Percentiles rank a stretch among this genome's conserved stretches.
These are phyloP conservation scores for Tuberolachnus salignus DNA, from an alignment of 2,888 invertebrate species.

Conservation along the genomic window DNA sequence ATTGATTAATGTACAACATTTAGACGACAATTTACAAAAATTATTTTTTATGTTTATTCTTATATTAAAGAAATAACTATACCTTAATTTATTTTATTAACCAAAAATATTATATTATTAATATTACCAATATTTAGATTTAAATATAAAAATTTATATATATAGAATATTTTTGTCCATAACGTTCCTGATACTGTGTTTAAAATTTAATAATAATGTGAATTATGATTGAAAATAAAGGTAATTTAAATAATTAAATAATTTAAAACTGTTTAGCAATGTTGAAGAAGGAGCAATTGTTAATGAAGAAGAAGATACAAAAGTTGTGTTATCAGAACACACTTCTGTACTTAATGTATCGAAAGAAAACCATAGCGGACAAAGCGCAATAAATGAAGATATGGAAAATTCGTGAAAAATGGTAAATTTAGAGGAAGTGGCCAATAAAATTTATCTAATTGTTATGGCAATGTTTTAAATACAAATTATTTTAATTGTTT, in stretches of 20 bases:
- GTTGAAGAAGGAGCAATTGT: slow-evolving; percentile 88
- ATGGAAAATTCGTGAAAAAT: slow-evolving; percentile 38
- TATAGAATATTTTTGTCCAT: background rate
- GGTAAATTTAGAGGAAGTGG: slow-evolving; percentile 7
- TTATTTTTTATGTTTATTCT: too few relatives aligned
- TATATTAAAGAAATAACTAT: too few relatives aligned
- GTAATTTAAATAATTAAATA: too few relatives aligned
- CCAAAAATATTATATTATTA: too few relatives aligned
- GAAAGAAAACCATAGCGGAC: slow-evolving; percentile 31
- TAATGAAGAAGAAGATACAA: slow-evolving; percentile 68
- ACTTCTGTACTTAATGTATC: slow-evolving; percentile 15
- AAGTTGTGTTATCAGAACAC: slow-evolving; percentile 28
- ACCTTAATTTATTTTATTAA: background rate
- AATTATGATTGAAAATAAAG: background rate
- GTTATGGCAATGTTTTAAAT: too few relatives aligned
- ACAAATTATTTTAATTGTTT: background rate
- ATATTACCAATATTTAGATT: background rate
- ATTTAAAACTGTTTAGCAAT: slow-evolving; percentile 58
- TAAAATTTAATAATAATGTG: background rate
- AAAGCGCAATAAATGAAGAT: slow-evolving; percentile 31
- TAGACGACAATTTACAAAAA: too few relatives aligned
- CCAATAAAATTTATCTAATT: too few relatives aligned
- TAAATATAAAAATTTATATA: background rate
- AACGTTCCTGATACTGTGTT: slow-evolving; percentile 37
- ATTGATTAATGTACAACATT: too few relatives aligned